These are phyloP conservation scores for Cyphomyrmex costatus DNA, from an alignment of 1,140 invertebrate genomes.

Conservation along the genomic window DNA sequence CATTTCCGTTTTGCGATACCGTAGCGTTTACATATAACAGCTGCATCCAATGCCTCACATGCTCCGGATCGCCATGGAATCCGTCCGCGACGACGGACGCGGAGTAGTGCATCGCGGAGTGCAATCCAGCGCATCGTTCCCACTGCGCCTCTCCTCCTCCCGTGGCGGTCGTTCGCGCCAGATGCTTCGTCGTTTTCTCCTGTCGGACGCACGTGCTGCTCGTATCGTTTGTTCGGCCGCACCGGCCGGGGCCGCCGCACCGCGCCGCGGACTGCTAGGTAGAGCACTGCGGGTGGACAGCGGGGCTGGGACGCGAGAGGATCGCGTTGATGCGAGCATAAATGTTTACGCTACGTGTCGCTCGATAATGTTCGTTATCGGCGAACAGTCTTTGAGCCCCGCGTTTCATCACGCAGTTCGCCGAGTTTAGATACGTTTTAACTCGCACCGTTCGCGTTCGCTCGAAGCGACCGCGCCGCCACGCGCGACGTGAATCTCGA, in stretches of 20 bases:
- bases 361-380: conserved; percentile 78
- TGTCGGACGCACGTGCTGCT: conserved; percentile 77
- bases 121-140: conserved; percentile 63
- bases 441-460: conserved; percentile 9
- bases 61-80: conserved; percentile 55
- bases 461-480: background rate
- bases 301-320: conserved; percentile 51
- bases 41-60: conserved; percentile 55
- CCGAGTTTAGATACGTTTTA: conserved; percentile 57
- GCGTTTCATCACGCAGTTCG: conserved; percentile 17
- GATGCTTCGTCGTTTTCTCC: conserved; percentile 74
- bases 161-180: conserved; percentile 74
- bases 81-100: conserved; percentile 49
- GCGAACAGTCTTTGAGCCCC: conserved; percentile 74
- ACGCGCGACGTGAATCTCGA: conserved; percentile 61
- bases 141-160: background rate
- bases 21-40: conserved; percentile 56
- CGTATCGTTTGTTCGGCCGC: conserved; percentile 53
- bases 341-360: conserved; percentile 81
- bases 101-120: conserved; percentile 56
- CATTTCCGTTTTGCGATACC: conserved; percentile 58
- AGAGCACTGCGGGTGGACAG: background rate
- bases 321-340: conserved; percentile 78
- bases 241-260: conserved; percentile 38
- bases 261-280: conserved; percentile 25